Base-by-base conservation (phyloP, 1,140 invertebrate genomes). In the Whitmania pigra region DNA sequence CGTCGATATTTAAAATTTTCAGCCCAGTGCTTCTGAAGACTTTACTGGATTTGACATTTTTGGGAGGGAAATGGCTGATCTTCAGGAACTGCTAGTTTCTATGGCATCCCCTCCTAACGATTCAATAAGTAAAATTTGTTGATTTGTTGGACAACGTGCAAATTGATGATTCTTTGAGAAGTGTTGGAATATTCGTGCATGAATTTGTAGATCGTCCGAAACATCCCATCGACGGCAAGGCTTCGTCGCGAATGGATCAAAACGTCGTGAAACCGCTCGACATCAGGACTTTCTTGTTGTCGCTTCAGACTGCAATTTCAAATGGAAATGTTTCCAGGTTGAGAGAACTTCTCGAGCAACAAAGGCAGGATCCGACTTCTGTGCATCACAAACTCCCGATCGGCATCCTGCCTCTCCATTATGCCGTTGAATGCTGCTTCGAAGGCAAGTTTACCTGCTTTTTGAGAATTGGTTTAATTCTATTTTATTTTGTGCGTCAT, bases 41-140 rank as follows among this genome's bases (percentile, higher is more conserved):
- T 36, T 53, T 54, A 11, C 43, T 11, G 67, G 67, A 53, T 53
- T 73, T 36, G 72, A 73, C 67, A 81, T 82, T 76, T 79, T 85
- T 74, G 82, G 79, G 73, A 82, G 80, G 77, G 84, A 85, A 81
- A 82, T 85, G 79, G 84, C 82, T 71, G 82, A 84, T 79, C 84
- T 85, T 77, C 84, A 85, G 77, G 79, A 85, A 77, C 77, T 85
- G 73, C 79, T 85, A 73, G 80, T 83, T 76, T 83, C 84, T 73
- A 84, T 85, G 81, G 83, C 77, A 71, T 73, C 78, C 11, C 29
- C 57, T 25, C 29, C 18, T 11, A 63, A 63, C 22, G 57, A 31
- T 63, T 63, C 22, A 11, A 49, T 13, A 4, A 49, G 43, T 49
- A 49, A 49, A 17, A 49, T 15, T 49, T 13, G 13, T 49, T 11